Percentiles rank a stretch among this genome's conserved stretches.
phyloP scores from a whole-genome alignment of 2,888 invertebrate genomes.

The Melinopterus prodromus region DNA sequence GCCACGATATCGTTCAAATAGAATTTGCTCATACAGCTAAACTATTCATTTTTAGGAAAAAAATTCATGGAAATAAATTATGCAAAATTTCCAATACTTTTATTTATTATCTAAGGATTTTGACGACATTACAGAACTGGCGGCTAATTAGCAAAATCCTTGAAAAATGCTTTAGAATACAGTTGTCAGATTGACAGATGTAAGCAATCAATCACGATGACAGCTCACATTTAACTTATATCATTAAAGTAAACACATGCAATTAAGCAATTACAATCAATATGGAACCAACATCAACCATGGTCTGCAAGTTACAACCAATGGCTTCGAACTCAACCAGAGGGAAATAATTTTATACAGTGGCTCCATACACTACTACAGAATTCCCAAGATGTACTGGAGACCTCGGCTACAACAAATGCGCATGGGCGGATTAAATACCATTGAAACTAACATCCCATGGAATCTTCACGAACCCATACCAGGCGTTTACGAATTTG shows the following conservation, averaged over 20 bases:
- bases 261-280: slow-evolving; percentile 55
- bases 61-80: too few relatives aligned
- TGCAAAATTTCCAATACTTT: too few relatives aligned
- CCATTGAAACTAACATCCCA: slow-evolving; percentile 85
- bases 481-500: slow-evolving; percentile 69
- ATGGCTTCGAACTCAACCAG: slow-evolving; percentile 58
- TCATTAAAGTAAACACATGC: background rate
- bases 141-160: too few relatives aligned
- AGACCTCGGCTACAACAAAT: slow-evolving; percentile 78
- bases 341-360: slow-evolving; percentile 58
- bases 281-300: slow-evolving; percentile 56
- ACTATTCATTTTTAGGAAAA: too few relatives aligned
- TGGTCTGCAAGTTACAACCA: slow-evolving; percentile 50
- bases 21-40: too few relatives aligned
- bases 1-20: too few relatives aligned
- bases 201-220: background rate
- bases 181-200: background rate
- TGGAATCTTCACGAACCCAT: slow-evolving; percentile 90
- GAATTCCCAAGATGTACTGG: slow-evolving; percentile 83
- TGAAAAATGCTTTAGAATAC: too few relatives aligned
- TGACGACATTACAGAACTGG: too few relatives aligned
- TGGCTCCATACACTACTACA: slow-evolving; percentile 84
- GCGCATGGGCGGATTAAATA: slow-evolving; percentile 85
- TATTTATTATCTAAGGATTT: too few relatives aligned
- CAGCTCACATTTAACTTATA: background rate